Evolutionary conservation across 2,113 vertebrate genomes (phyloP), one percentile per base, ranked within the genome.

Genomic region (Xiphophorus maculatus): DNA sequence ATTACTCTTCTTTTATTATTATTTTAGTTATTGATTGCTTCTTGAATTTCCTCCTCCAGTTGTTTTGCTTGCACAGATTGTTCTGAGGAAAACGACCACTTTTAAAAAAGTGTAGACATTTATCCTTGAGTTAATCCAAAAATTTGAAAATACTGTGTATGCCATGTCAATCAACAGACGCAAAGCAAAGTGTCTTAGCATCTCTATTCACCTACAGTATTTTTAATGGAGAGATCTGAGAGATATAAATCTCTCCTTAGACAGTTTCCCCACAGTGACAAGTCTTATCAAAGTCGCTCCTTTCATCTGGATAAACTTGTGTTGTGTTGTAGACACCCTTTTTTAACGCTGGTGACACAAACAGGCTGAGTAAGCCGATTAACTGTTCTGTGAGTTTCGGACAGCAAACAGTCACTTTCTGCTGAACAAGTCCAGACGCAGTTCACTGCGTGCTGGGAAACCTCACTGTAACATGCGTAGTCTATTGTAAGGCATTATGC

Each of bases 391-490:
- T 88, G 82, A 91, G 81, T 84, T 83, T 37, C 63, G 76, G 81
- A 85, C 77, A 33, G 33, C 83, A 65, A 67, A 66, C 84, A 79
- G 79, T 66, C 87, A 78, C 77, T 89, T 69, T 86, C 76, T 68
- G 44, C 32, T 81, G 80, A 86, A 88, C 91, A 90, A 80, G 91
- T 85, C 80, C 71, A 71, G 86, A 67, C 91, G 88, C 42, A 76
- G 48, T 66, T 65, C 30, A 60, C 72, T 63, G 3, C 65, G 73
- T 40, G 54, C 30, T 69, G 37, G 54, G 37, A 73, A 60, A 76
- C 9, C 7, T 22, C 67, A 76, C 66, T 42, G 75, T 84, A 79
- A 83, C 40, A 27, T 27, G 70, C 63, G 62, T 60, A 63, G 7
- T 58, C 63, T 63, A 27, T 61, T 74, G 73, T 78, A n/a, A 28